Evolutionary conservation across 2,888 invertebrate species (phyloP), one percentile per base, ranked within the genome.

Genomic region (Pachycephus smyrnensis): DNA sequence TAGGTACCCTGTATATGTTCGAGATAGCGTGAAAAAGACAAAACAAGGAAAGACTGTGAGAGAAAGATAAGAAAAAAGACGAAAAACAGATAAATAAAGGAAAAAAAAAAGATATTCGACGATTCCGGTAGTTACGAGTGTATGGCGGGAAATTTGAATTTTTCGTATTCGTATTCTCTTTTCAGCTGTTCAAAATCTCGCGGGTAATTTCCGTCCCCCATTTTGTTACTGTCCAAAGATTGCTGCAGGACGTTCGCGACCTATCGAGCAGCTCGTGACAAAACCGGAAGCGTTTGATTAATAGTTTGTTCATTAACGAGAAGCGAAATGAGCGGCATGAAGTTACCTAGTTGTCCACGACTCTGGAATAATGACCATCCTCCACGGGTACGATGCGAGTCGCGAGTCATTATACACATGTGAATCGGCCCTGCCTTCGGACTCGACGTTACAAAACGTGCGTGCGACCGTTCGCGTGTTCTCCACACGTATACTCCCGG

Each of bases 271-370:
- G 75, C 73, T 75, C 68, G 77, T 75, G 73, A 75, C 76, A n/a
- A 77, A 73, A 73, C 81, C 86, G 86, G 86, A 86, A 86, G 76
- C 36, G 79, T 83, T 82, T 86, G 86, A 86, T 84, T 84, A 83
- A 77, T 80, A 83, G 81, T 86, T 82, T 80, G 78, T 78, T 85
- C 82, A 83, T 86, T 86, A 86, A 85, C 81, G 81, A 84, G 76
- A 73, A 78, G 68, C 71, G 69, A n/a, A 69, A 73, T 69, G 73
- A 71, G 32, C 71, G 71, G 71, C 32, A 31, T 71, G 71, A 71
- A 36, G 32, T 77, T 32, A 35, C 77, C 79, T 69, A 55, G 75
- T 77, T 77, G 75, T 75, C 77, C 77, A 37, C 79, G 75, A 79
- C 75, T 36, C 36, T 79, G 79, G 77, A 79, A 79, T 79, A 75